phyloP scores from a whole-genome alignment of 2,113 vertebrate species.

The Setophaga kirtlandii region DNA sequence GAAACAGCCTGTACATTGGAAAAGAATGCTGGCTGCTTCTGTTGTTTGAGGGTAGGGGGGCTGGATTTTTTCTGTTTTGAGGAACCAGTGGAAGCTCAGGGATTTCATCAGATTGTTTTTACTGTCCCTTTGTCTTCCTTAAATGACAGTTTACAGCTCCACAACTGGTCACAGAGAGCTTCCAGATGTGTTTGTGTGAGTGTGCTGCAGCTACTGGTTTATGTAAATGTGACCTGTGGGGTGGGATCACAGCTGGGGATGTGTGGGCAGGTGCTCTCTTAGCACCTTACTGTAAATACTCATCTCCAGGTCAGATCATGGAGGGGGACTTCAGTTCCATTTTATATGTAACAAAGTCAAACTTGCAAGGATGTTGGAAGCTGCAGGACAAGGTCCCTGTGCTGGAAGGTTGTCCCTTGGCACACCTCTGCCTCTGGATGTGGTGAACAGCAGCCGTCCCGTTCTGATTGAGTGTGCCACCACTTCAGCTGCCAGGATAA shows the following conservation, averaged over 20 bases:
- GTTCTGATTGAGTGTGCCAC: background rate
- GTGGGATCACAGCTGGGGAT: background rate
- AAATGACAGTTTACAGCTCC: background rate
- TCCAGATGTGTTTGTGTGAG: background rate
- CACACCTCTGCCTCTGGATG: background rate
- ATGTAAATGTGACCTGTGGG: rapidly evolving
- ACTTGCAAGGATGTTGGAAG: background rate
- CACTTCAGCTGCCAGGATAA: background rate
- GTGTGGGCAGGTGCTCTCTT: background rate
- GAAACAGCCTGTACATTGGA: background rate
- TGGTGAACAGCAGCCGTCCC: background rate
- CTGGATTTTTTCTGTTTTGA: background rate
- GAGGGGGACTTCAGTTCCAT: background rate
- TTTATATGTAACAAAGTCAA: background rate
- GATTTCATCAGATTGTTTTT: background rate
- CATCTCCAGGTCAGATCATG: background rate
- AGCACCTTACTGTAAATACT: too few species aligned
- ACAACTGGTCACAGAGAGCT: background rate
- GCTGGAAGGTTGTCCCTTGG: background rate
- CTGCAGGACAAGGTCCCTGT: background rate
- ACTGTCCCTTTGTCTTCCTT: background rate
- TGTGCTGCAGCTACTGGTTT: background rate
- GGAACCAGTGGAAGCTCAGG: background rate
- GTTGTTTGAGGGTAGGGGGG: background rate
- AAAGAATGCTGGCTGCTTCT: background rate